These are phyloP conservation scores for Tribolium madens DNA, from an alignment of 1,140 invertebrate genomes.

Conservation along the genomic window DNA sequence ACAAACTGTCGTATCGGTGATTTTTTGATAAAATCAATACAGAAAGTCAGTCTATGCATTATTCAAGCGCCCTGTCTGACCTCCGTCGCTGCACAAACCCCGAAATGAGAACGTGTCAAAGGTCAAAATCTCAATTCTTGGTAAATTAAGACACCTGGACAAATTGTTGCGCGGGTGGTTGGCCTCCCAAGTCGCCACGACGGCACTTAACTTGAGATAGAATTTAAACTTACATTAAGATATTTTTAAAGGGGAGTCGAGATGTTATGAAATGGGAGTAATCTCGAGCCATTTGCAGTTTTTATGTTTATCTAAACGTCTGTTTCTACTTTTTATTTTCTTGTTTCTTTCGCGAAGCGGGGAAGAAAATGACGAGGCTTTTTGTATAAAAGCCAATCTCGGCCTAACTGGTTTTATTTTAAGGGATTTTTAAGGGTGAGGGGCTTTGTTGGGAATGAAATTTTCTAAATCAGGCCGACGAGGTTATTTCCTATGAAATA, in stretches of 20 bases:
- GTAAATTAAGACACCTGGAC: too few relatives aligned
- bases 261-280: slow-evolving; percentile 60
- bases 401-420: neutral
- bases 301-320: slow-evolving; percentile 46
- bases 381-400: neutral
- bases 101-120: too few relatives aligned
- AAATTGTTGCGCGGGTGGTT: neutral
- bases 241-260: slow-evolving; percentile 63
- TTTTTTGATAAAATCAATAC: too few relatives aligned
- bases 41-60: too few relatives aligned
- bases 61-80: too few relatives aligned
- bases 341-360: slow-evolving; percentile 15
- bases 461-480: too few relatives aligned
- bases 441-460: too few relatives aligned
- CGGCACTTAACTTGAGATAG: slow-evolving; percentile 64
- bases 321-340: slow-evolving; percentile 44
- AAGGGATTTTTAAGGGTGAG: neutral
- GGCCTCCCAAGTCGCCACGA: neutral
- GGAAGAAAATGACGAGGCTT: neutral
- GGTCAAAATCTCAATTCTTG: too few relatives aligned
- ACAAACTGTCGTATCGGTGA: too few relatives aligned
- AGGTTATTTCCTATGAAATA: too few relatives aligned
- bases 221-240: slow-evolving; percentile 65
- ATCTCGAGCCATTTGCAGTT: slow-evolving; percentile 52
- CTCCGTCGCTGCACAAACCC: too few relatives aligned